Conservation (phyloP, 2,888 invertebrate species). For the Monopis laevigella region DNA sequence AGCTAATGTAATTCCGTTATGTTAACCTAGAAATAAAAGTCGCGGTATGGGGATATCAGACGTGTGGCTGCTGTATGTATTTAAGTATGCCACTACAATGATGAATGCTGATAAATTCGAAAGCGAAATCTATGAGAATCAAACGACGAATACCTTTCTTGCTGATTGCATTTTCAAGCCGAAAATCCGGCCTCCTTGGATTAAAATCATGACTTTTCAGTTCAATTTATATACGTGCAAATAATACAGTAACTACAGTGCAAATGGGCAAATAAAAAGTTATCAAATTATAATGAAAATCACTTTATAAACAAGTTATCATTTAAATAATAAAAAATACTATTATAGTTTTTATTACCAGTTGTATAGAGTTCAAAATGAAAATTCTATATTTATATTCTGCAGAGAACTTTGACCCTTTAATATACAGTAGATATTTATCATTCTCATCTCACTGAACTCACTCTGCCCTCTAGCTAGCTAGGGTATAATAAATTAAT, state of each 20-base stretch:
- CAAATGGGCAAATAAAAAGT: constrained; percentile 10
- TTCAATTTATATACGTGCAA: constrained; percentile 1
- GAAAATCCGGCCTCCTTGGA: constrained; percentile 45
- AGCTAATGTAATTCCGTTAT: constrained; percentile 7
- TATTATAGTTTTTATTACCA: background rate
- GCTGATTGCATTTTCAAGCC: constrained; percentile 48
- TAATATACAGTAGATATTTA: background rate
- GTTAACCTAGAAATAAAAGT: constrained; percentile 6
- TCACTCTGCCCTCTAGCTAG: no score
- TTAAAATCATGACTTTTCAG: constrained; percentile 37
- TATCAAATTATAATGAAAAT: constrained; percentile 5
- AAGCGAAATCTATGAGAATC: constrained; percentile 5
- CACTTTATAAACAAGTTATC: constrained; percentile 9
- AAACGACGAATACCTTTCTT: constrained; percentile 46
- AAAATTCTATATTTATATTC: background rate
- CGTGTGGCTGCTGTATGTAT: background rate
- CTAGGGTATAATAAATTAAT: no score
- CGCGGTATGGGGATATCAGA: background rate
- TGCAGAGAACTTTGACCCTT: constrained; percentile 7
- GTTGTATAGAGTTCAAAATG: background rate
- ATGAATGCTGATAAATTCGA: constrained; percentile 2
- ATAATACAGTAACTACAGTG: constrained; percentile 2
- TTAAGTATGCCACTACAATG: no score
- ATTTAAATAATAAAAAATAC: background rate
- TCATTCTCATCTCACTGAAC: background rate